A percentile compares a stretch with the other conserved stretches of the same genome.
Conservation (phyloP, 2,113 vertebrate species). For the Nyctereutes procyonoides region DNA sequence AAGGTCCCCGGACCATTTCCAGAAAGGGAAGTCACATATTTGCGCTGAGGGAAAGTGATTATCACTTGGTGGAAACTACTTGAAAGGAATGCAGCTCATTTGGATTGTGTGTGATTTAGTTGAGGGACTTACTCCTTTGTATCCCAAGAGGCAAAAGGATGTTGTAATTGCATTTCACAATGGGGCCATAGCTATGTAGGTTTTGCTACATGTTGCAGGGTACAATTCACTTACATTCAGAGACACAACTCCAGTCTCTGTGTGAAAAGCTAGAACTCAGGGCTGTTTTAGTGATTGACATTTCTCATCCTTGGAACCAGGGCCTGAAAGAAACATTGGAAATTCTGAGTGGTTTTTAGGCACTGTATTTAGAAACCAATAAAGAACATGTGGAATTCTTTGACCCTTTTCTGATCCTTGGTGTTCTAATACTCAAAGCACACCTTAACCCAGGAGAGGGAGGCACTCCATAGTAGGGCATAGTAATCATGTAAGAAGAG, state of each 20-base stretch:
- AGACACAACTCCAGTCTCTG: background rate
- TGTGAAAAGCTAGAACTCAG: background rate
- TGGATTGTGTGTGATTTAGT: background rate
- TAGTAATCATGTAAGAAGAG: background rate
- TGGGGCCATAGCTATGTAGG: background rate
- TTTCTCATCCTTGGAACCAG: background rate
- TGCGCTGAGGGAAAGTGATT: background rate
- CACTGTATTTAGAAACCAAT: background rate
- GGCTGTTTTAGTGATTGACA: background rate
- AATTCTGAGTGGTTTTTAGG: background rate
- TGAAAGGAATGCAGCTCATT: background rate
- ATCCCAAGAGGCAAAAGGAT: background rate
- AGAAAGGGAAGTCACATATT: background rate
- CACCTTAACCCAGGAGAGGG: background rate
- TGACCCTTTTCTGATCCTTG: background rate
- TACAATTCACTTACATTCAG: background rate
- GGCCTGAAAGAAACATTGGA: background rate
- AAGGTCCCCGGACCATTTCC: background rate
- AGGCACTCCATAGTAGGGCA: background rate
- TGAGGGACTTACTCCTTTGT: background rate
- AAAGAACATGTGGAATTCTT: background rate
- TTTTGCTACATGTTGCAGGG: background rate
- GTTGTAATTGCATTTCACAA: background rate
- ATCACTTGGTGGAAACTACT: background rate
- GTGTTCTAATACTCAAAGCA: background rate